These are phyloP conservation scores for Macrosteles quadrilineatus DNA, from an alignment of 1,140 invertebrate genomes.

Conservation along the genomic window DNA sequence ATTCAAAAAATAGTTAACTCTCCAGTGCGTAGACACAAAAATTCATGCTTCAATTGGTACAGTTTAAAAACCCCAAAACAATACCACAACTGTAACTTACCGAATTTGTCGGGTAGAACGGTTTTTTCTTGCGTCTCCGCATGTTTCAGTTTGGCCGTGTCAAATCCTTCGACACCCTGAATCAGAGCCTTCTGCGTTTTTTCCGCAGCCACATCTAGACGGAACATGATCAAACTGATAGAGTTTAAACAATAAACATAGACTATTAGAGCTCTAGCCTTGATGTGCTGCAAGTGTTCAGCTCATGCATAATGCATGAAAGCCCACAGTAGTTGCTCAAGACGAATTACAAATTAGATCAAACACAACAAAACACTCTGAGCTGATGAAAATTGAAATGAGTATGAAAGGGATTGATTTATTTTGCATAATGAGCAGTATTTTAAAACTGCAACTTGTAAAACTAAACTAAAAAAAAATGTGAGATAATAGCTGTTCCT, in stretches of 20 bases:
- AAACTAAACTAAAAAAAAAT: no score
- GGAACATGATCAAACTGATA: slow-evolving; percentile 41
- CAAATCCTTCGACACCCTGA: slow-evolving; percentile 82
- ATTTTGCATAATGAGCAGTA: no score
- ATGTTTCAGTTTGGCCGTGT: slow-evolving; percentile 82
- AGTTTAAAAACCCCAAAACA: not conserved
- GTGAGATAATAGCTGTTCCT: no score
- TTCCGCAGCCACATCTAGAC: slow-evolving; percentile 80
- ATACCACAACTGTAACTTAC: slow-evolving; percentile 57
- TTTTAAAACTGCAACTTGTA: no score
- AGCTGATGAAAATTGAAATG: no score
- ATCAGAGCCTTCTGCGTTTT: slow-evolving; percentile 84
- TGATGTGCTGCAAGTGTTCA: not conserved
- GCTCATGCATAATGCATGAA: not conserved
- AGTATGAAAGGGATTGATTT: no score
- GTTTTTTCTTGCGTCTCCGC: slow-evolving; percentile 93
- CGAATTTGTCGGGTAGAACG: slow-evolving; percentile 90
- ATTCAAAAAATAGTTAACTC: no score
- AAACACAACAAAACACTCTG: no score
- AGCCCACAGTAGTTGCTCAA: not conserved
- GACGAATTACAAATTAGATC: not conserved
- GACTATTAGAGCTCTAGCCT: not conserved
- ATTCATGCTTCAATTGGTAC: not conserved
- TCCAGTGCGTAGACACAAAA: not conserved
- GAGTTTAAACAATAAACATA: slow-evolving; percentile 18